A percentile compares a stretch with the other conserved stretches of the same genome.
These are phyloP conservation scores for Odontocerum albicorne DNA, from an alignment of 2,888 invertebrate genomes.

Conservation along the genomic window DNA sequence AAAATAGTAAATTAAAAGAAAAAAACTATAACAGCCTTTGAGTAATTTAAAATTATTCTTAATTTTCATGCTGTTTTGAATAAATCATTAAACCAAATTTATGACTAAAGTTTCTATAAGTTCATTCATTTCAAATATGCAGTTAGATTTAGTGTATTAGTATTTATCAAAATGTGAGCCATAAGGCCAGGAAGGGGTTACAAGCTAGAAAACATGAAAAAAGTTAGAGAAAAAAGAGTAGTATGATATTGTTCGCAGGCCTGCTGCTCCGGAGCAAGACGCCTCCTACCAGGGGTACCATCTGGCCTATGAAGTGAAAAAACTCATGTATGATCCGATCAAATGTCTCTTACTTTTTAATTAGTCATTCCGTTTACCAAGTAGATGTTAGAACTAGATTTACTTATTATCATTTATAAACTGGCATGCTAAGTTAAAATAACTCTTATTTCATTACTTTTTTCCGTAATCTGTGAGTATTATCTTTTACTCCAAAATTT, in stretches of 20 bases:
- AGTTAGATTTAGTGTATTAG: too few species aligned
- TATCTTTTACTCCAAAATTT: not conserved
- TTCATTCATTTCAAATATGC: too few species aligned
- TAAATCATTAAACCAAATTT: too few species aligned
- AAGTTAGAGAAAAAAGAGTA: slow-evolving; percentile 26
- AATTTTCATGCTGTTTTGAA: too few species aligned
- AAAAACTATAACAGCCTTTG: too few species aligned
- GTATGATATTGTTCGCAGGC: slow-evolving; percentile 79
- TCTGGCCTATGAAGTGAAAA: slow-evolving; percentile 99
- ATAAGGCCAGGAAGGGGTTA: too few species aligned
- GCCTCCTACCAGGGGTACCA: slow-evolving; percentile 97
- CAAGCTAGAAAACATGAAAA: too few species aligned
- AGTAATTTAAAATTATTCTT: too few species aligned
- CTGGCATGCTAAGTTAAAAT: slow-evolving; percentile 15
- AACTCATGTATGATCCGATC: slow-evolving; percentile 87
- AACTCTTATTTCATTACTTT: not conserved
- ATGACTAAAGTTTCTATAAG: too few species aligned
- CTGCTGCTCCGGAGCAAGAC: slow-evolving; percentile 77
- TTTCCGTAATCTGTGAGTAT: not conserved
- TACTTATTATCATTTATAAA: slow-evolving; percentile 9
- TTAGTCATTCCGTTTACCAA: slow-evolving; percentile 22
- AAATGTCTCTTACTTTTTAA: slow-evolving; percentile 22
- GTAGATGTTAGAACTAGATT: slow-evolving; percentile 33
- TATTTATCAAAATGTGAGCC: too few species aligned
- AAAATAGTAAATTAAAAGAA: too few species aligned